Conservation (phyloP, 2,888 invertebrate species). For the Pseudococcus longispinus region DNA sequence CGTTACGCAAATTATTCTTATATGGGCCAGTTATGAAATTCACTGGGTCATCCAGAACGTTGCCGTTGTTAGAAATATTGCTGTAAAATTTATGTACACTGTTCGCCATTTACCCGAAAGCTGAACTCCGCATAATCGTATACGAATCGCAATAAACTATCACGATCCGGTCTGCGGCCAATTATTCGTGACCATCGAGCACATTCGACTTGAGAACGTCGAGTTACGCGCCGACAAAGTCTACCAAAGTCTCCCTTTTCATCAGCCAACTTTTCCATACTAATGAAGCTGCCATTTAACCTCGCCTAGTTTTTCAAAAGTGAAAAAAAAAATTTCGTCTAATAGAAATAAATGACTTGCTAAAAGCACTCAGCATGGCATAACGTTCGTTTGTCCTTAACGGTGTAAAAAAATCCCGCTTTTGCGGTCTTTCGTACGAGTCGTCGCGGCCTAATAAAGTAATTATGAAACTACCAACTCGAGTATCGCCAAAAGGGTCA, state of each 20-base stretch:
- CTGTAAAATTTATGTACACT: not conserved
- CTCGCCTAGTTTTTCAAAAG: slow-evolving; percentile 13
- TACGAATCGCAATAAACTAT: slow-evolving; percentile 11
- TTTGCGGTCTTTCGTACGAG: not conserved
- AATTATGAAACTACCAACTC: slow-evolving; percentile 25
- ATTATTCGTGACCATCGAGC: slow-evolving; percentile 25
- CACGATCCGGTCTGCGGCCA: slow-evolving; percentile 9
- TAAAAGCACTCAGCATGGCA: not conserved
- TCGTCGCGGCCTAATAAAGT: slow-evolving; percentile 24
- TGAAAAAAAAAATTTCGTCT: not conserved
- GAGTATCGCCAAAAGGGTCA: slow-evolving; percentile 6
- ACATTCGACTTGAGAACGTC: not conserved
- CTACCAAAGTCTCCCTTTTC: not conserved
- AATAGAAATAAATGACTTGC: slow-evolving; percentile 43
- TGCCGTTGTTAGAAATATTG: not conserved
- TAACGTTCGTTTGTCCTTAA: not conserved
- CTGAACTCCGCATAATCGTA: not conserved
- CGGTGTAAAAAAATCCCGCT: not conserved
- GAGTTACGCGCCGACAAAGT: not conserved
- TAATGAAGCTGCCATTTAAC: slow-evolving; percentile 37
- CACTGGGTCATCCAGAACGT: slow-evolving; percentile 3
- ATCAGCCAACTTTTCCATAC: not conserved
- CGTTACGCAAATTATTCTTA: slow-evolving; percentile 16
- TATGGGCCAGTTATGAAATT: slow-evolving; percentile 16
- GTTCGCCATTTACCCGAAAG: not conserved